These are phyloP conservation scores for Sardinella longiceps DNA, from an alignment of 2,797 vertebrate genomes.

Conservation along the genomic window DNA sequence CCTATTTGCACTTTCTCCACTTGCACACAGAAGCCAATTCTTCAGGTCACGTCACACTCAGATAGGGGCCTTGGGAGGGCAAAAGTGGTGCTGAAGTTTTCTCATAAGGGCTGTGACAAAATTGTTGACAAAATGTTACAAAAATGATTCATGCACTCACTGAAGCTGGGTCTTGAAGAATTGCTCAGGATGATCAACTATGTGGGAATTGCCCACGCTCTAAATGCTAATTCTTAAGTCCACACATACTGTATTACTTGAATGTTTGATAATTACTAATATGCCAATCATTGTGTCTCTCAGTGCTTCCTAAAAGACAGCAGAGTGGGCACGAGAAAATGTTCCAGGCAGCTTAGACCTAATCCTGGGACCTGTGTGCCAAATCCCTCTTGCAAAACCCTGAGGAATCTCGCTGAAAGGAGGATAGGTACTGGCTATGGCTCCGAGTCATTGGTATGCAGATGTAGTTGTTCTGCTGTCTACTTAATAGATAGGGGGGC, in stretches of 20 bases:
- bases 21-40: not conserved
- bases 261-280: not conserved
- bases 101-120: not conserved
- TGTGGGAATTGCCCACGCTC: not conserved
- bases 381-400: not conserved
- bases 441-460: conserved; percentile 11
- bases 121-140: not conserved
- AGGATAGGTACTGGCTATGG: not conserved
- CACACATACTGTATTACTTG: not conserved
- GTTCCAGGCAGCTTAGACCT: not conserved
- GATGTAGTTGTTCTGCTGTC: not conserved
- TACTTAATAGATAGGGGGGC: conserved; percentile 17
- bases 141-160: not conserved
- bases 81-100: not conserved
- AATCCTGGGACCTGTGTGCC: not conserved
- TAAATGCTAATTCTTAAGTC: not conserved
- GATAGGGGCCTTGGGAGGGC: not conserved
- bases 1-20: not conserved
- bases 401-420: not conserved
- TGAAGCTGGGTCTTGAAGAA: not conserved
- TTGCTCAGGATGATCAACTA: not conserved
- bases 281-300: not conserved
- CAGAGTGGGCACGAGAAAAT: not conserved
- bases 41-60: not conserved
- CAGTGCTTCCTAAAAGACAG: not conserved